These are phyloP conservation scores for Trogon melanurus DNA, from an alignment of 2,113 vertebrate genomes.

Conservation along the genomic window DNA sequence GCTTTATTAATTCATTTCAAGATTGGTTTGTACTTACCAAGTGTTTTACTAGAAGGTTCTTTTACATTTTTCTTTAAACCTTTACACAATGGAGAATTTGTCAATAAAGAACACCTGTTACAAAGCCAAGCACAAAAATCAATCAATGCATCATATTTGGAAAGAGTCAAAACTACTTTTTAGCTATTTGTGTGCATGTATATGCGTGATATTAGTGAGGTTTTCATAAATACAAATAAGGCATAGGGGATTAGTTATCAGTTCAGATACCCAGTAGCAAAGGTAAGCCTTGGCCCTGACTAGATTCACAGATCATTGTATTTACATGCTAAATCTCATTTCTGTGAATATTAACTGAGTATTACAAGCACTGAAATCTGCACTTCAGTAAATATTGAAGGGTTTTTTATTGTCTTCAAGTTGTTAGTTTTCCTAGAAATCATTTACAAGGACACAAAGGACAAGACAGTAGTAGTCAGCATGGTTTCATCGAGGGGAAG, in stretches of 20 bases:
- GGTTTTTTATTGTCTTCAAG: background rate
- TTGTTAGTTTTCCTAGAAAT: background rate
- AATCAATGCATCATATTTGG: background rate
- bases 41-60: slow-evolving; percentile 43
- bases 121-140: slow-evolving; percentile 11
- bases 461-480: background rate
- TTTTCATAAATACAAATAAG: background rate
- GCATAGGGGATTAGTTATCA: background rate
- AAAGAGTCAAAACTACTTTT: background rate
- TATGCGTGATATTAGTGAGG: background rate
- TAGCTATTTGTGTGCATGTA: background rate
- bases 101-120: slow-evolving; percentile 76
- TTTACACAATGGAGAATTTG: slow-evolving; percentile 79
- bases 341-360: background rate
- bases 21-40: slow-evolving; percentile 68
- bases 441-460: background rate
- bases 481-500: background rate
- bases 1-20: background rate
- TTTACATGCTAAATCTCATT: background rate
- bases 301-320: background rate
- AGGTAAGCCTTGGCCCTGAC: background rate
- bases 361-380: background rate
- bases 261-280: background rate
- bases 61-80: slow-evolving; percentile 61
- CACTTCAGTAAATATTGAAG: background rate